phyloP scores from a whole-genome alignment of 2,888 invertebrate genomes.

The Lottia scabra region DNA sequence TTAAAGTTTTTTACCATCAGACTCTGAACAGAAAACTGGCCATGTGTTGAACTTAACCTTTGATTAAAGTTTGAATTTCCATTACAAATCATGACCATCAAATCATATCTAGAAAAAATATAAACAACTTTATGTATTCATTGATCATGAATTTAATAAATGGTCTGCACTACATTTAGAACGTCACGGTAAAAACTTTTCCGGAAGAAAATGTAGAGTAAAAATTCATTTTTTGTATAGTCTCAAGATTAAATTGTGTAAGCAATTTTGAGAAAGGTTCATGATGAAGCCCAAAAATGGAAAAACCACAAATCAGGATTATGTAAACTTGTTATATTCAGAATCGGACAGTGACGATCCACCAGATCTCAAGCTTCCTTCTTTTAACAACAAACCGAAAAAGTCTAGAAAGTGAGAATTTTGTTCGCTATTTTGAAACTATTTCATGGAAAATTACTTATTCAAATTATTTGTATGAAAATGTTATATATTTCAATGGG shows the following conservation, averaged over 20 bases:
- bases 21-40: no score
- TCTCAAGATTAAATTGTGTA: not conserved
- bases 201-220: not conserved
- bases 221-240: not conserved
- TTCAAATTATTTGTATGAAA: no score
- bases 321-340: conserved; percentile 24
- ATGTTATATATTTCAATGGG: no score
- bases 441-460: no score
- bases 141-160: not conserved
- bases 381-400: conserved; percentile 44
- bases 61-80: no score
- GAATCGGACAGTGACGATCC: conserved; percentile 49
- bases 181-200: not conserved
- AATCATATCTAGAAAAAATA: no score
- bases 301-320: conserved; percentile 26
- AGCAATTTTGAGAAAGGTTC: conserved; percentile 59
- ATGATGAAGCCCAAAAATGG: conserved; percentile 29
- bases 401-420: conserved; percentile 44
- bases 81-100: no score
- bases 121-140: no score
- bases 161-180: not conserved
- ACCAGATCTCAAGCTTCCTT: conserved; percentile 46
- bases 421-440: not conserved
- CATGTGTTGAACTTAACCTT: no score
- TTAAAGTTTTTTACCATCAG: no score